Conservation (phyloP, 2,113 vertebrate genomes). For the Atrichornis clamosus region DNA sequence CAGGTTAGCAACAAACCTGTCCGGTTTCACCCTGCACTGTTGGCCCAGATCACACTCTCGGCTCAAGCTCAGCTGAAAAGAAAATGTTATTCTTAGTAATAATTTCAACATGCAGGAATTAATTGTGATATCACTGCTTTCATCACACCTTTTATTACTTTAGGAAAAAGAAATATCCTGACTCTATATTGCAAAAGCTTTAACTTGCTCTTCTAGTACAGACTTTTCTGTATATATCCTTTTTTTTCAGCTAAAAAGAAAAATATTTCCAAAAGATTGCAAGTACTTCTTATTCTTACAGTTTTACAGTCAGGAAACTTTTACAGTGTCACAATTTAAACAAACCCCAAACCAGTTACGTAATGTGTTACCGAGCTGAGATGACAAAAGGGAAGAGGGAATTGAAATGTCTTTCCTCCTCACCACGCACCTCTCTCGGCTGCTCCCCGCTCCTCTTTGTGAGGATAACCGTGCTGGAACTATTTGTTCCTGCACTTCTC, state of each 20-base stretch:
- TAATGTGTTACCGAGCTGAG: background rate
- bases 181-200: background rate
- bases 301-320: background rate
- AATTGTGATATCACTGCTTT: background rate
- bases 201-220: background rate
- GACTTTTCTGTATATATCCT: background rate
- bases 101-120: background rate
- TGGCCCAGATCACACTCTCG: background rate
- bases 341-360: background rate
- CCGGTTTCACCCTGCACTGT: background rate
- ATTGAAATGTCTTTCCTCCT: background rate
- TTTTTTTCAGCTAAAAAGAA: background rate
- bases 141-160: background rate
- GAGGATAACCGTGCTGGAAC: background rate
- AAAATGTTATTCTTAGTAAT: background rate
- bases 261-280: background rate
- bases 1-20: background rate
- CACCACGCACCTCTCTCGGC: fast-evolving
- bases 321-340: background rate
- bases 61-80: background rate
- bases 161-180: background rate
- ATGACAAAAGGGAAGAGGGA: background rate
- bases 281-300: background rate
- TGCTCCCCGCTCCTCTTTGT: slow-evolving; percentile 29
- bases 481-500: slow-evolving; percentile 27